phyloP scores from a whole-genome alignment of 2,797 vertebrate species.

The Thunnus albacares region DNA sequence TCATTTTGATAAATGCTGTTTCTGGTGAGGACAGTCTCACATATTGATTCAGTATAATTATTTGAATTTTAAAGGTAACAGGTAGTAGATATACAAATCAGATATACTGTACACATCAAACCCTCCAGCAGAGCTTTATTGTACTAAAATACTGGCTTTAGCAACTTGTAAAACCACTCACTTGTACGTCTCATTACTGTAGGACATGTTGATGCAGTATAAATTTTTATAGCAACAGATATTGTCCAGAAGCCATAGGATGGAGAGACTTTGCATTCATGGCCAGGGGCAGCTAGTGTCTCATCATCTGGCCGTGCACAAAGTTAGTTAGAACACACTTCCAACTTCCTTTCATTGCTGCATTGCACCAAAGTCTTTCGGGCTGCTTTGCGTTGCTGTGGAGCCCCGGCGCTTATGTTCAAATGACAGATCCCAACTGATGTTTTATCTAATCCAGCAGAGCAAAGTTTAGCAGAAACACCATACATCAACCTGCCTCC shows the following conservation, averaged over 20 bases:
- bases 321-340: constrained; percentile 69
- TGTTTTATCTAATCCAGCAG: constrained; percentile 74
- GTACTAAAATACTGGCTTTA: background rate
- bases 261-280: constrained; percentile 5
- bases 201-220: background rate
- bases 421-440: constrained; percentile 66
- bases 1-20: too few species aligned
- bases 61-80: too few species aligned
- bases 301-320: constrained; percentile 49
- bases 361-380: constrained; percentile 80
- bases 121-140: background rate
- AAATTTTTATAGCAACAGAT: background rate
- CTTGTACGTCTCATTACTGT: background rate
- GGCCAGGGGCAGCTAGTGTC: constrained; percentile 31
- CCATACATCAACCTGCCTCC: constrained; percentile 80
- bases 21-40: too few species aligned
- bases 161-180: background rate
- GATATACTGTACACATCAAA: background rate
- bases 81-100: too few species aligned
- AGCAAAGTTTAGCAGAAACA: constrained; percentile 77
- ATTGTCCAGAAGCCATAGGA: constrained; percentile 8
- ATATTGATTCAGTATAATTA: too few species aligned
- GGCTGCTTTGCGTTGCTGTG: constrained; percentile 42
- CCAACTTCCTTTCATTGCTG: constrained; percentile 70
- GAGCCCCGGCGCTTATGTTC: constrained; percentile 38